A percentile compares a stretch with the other conserved stretches of the same genome.
These are phyloP conservation scores for Drosophila tsacasi DNA, from an alignment of 1,140 invertebrate species.

Conservation along the genomic window DNA sequence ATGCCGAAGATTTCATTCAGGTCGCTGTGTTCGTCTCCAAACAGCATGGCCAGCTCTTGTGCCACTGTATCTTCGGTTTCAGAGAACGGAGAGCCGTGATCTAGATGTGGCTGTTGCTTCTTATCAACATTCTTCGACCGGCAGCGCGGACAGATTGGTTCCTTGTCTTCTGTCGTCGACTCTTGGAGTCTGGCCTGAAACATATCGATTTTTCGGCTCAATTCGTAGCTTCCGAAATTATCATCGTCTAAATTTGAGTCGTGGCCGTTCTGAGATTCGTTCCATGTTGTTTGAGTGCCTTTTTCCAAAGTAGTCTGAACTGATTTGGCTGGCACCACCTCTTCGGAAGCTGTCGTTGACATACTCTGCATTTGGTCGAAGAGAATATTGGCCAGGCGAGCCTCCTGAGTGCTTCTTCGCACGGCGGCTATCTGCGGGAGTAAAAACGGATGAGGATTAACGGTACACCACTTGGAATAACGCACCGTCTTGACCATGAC, in stretches of 20 bases:
- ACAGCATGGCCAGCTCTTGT: constrained; percentile 67
- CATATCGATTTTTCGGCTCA: constrained; percentile 77
- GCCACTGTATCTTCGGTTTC: constrained; percentile 68
- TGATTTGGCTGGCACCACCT: neutral
- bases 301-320: constrained; percentile 29
- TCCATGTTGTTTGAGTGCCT: constrained; percentile 56
- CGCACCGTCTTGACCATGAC: constrained; percentile 76
- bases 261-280: constrained; percentile 8
- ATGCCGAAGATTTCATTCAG: constrained; percentile 79
- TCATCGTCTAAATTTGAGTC: constrained; percentile 10
- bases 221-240: constrained; percentile 34
- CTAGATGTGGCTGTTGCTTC: neutral
- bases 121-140: neutral
- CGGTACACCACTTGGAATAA: neutral
- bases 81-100: constrained; percentile 4
- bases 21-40: constrained; percentile 73
- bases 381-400: constrained; percentile 55
- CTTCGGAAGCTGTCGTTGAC: constrained; percentile 5
- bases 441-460: neutral
- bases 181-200: constrained; percentile 55
- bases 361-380: constrained; percentile 62
- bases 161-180: neutral
- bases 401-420: constrained; percentile 60
- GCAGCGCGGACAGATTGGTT: constrained; percentile 7
- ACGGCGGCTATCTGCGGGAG: constrained; percentile 61